Base-by-base conservation (phyloP, 2,797 vertebrate genomes). In the Helicolenus hilgendorfi region DNA sequence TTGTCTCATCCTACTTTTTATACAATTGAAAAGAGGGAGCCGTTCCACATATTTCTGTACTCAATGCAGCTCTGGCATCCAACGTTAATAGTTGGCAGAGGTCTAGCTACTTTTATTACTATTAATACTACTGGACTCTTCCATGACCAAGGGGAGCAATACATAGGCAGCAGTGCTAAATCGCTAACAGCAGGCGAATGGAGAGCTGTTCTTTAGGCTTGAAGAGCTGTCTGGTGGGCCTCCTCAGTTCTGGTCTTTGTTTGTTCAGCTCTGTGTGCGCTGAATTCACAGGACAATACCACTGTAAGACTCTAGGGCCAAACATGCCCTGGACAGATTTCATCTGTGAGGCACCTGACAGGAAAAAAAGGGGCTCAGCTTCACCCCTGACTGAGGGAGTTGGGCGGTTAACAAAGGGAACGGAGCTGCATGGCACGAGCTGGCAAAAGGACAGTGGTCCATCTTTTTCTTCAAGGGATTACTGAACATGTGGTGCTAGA, bases 401-500 rank as follows among this genome's bases (percentile, higher is more conserved):
- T 81, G 79, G 90, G 33, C 60, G 0, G 45, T 68, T 77, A 69
- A 97, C 96, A 96, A 96, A 95, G 80, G 86, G 81, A 91, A 67
- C 7, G 13, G 91, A 93, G 89, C 91, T 70, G 88, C 91, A 89
- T 89, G 92, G 94, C 95, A 95, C 76, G 85, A 95, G 93, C 87
- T 90, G 92, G 94, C 91, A 89, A 95, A 95, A 89, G 90, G 93
- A 96, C 88, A 95, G 91, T 89, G 88, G 89, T 84, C 85, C 88
- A 92, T 94, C 93, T 91, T 95, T 95, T 90, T 93, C 89, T 95
- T 89, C 4, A 22, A 81, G 82, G 93, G 95, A 96, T 96, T 96
- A 96, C 70, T 67, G 92, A 92, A 87, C 94, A 96, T 94, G 92
- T 92, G 95, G 91, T 49, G 92, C 83, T 69, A 2, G 76, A 92